Percentiles rank a stretch among this genome's conserved stretches.
Evolutionary conservation across 2,797 vertebrate genomes (phyloP).

Genomic region (Prunella strophiata): DNA sequence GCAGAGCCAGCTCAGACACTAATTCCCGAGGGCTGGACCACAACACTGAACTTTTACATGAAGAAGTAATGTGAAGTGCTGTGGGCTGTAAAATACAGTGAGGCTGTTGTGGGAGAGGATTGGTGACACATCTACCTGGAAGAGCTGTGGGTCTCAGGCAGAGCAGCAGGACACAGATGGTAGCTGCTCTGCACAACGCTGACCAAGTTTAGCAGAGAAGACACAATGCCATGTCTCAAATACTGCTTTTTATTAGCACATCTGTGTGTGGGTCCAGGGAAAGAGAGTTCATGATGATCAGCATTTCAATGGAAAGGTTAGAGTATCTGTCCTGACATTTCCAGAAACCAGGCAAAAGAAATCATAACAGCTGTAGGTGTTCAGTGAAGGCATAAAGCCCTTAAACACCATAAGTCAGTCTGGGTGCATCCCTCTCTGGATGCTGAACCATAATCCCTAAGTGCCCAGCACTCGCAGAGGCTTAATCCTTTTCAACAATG

Average conservation of each 20-base stretch:
- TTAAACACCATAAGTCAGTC: conserved; percentile 29
- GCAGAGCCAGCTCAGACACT: background rate
- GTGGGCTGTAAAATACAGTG: background rate
- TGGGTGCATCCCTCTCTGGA: background rate
- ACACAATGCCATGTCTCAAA: background rate
- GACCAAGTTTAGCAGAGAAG: background rate
- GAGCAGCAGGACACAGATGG: background rate
- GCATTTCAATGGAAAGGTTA: background rate
- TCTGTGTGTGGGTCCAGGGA: background rate
- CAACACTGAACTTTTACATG: background rate
- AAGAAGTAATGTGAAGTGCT: background rate
- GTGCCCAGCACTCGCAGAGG: background rate
- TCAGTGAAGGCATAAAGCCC: conserved; percentile 48
- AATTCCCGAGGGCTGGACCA: background rate
- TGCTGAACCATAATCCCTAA: conserved; percentile 34
- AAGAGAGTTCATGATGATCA: background rate
- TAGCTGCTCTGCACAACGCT: background rate
- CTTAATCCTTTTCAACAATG: conserved; percentile 58
- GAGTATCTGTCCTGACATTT: background rate
- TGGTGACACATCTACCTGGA: background rate
- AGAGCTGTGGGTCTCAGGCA: background rate
- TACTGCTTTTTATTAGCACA: background rate
- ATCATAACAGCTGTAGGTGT: conserved; percentile 7
- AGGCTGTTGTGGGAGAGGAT: background rate
- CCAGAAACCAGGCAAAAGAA: conserved; percentile 13